Conservation (phyloP, 2,797 vertebrate species). For the Eulemur coronatus region DNA sequence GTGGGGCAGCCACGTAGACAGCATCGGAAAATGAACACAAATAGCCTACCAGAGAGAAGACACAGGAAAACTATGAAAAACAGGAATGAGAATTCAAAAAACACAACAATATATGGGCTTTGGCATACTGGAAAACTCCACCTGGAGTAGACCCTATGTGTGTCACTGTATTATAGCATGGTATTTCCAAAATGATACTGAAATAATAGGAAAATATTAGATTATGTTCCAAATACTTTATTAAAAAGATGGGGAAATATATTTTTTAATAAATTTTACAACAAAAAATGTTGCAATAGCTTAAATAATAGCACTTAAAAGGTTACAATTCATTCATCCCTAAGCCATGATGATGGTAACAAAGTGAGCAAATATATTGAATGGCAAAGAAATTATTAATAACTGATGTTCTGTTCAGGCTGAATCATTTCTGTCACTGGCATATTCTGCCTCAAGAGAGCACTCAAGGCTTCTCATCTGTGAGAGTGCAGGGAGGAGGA, state of each 20-base stretch:
- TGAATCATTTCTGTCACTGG: neutral
- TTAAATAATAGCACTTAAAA: neutral
- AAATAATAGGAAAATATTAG: neutral
- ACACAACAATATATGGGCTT: neutral
- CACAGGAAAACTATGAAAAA: neutral
- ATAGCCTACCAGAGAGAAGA: neutral
- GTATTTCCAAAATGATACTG: slow-evolving; percentile 12
- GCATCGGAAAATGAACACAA: neutral
- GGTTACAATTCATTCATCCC: neutral
- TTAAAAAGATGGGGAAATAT: neutral
- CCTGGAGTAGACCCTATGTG: neutral
- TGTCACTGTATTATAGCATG: neutral
- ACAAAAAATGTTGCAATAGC: neutral
- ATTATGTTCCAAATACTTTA: neutral
- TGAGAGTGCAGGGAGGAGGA: neutral
- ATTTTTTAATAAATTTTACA: slow-evolving; percentile 10
- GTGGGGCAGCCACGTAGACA: neutral
- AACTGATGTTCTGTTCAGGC: neutral
- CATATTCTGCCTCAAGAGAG: neutral
- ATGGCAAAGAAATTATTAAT: neutral
- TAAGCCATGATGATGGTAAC: neutral
- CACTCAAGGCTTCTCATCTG: neutral
- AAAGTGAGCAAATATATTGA: neutral
- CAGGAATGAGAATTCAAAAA: neutral
- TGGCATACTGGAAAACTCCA: neutral